Evolutionary conservation across 2,113 vertebrate genomes (phyloP), one percentile per base, ranked within the genome.

Genomic region (Ceuthmochares aereus): DNA sequence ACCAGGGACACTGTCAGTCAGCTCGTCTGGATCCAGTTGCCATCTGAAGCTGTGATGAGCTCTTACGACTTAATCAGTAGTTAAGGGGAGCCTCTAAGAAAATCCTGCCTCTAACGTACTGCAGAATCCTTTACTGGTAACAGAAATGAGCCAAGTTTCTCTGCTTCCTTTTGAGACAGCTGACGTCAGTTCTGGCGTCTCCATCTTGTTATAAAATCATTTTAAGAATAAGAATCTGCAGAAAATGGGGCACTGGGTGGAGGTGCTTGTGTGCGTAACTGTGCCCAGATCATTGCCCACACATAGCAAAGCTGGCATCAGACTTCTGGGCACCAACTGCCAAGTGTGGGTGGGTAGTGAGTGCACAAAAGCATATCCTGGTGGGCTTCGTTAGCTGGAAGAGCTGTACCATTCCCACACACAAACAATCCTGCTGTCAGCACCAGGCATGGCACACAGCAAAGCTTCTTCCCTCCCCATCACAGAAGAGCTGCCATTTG

Each of bases 191-290:
- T 84, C 76, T 95, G 68, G 79, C 73, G 91, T 72, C 36, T 75
- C 54, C 49, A 72, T 64, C 64, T 72, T 60, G 68, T 73, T 69
- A 90, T 56, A 82, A 90, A 92, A 78, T 32, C 21, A 64, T 64
- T 90, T 84, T 29, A 58, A 81, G 68, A 68, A 90, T 59, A 89
- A 91, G 72, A 75, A 17, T 45, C 69, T 75, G n/a, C 1, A 1
- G 77, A 81, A 92, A 96, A 75, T 5, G 14, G 86, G 86, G 90
- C 96, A 96, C 73, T 84, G 88, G 83, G 72, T 95, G 72, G 95
- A 90, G 43, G 52, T 84, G 36, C 78, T 56, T 56, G 22, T 36
- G 37, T 74, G 74, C 0, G 0, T 80, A 89, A 70, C 56, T 29
- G 45, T 34, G 90, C 90, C 81, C 81, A 87, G 78, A 69, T 67